Evolutionary conservation across 2,888 invertebrate genomes (phyloP).

Genomic region (Pseudolycoriella hygida): DNA sequence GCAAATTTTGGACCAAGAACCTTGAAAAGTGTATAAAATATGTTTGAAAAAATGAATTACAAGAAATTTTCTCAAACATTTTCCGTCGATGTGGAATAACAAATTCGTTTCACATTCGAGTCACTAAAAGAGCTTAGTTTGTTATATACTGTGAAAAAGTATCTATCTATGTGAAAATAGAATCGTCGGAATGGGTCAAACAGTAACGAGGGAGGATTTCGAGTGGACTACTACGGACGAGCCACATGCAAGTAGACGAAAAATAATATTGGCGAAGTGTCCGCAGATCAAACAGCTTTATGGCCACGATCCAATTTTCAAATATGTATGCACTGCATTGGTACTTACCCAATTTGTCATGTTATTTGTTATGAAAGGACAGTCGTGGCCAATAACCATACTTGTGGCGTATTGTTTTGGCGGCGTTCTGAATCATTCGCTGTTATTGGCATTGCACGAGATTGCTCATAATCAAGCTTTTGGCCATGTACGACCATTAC

Average conservation of each 20-base stretch:
- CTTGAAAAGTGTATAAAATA: too few species aligned
- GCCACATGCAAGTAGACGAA: slow-evolving; percentile 88
- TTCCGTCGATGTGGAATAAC: too few species aligned
- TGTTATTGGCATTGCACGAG: slow-evolving; percentile 93
- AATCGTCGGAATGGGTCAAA: slow-evolving; percentile 89
- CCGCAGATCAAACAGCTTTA: slow-evolving; percentile 86
- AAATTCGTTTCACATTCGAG: too few species aligned
- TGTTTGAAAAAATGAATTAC: too few species aligned
- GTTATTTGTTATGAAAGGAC: slow-evolving; percentile 59
- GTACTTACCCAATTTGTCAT: slow-evolving; percentile 66
- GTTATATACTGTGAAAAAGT: too few species aligned
- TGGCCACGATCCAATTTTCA: slow-evolving; percentile 77
- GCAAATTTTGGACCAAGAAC: too few species aligned
- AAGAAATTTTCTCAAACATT: too few species aligned
- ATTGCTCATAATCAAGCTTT: slow-evolving; percentile 94
- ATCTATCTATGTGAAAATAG: too few species aligned
- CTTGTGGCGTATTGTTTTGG: slow-evolving; percentile 84
- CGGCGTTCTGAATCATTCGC: slow-evolving; percentile 87
- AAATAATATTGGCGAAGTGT: slow-evolving; percentile 89
- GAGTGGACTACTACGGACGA: slow-evolving; percentile 97
- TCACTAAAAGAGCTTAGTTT: too few species aligned
- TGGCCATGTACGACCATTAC: slow-evolving; percentile 75
- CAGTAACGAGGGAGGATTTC: slow-evolving; percentile 84
- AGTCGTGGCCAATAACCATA: slow-evolving; percentile 64
- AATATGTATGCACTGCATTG: slow-evolving; percentile 78